Evolutionary conservation across 2,888 invertebrate genomes (phyloP), one percentile per base, ranked within the genome.

Genomic region (Trissoscelio sp.): DNA sequence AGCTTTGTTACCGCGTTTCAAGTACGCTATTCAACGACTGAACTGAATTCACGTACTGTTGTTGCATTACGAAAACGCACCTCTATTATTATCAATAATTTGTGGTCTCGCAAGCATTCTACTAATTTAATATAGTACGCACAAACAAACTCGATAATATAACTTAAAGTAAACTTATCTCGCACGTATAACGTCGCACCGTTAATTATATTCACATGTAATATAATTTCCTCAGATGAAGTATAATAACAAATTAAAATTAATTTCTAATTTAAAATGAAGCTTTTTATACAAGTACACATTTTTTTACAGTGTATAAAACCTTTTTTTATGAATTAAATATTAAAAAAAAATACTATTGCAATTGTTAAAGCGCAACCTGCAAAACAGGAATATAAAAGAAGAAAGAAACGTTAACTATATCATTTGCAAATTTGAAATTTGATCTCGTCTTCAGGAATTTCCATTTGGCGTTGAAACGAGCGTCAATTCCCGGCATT

Each of bases 1-100:
- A 46, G 55, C 57, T 18, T 44, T 18, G 44, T 18, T 44, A 44
- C 9, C 18, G 9, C 18, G 16, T 12, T 57, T 22, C 46, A 9
- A 46, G 31, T 46, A 34, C 14, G 20, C 34, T 69, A 46, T 46
- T 66, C 39, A 39, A 22, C 22, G 14, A 66, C 6, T 53, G 39
- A n/a, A 39, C 22, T 53, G 39, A 51, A 66, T 51, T 22, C 66
- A 12, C 16, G 37, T 51, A 53, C 51, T 31, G 14, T 39, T 39
- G 39, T 39, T 44, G 16, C 9, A 18, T 18, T 44, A 44, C 44
- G 7, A 44, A 44, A 44, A 44, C 9, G 18, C 18, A 9, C 18
- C 6, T 51, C 66, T 66, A 24, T 66, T 66, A 67, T 67, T 55
- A 67, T 42, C 53, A 67, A 67, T 55, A 67, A 67, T 67, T 55